Conservation (phyloP, 2,888 invertebrate species). For the Standfussiana lucernea region DNA sequence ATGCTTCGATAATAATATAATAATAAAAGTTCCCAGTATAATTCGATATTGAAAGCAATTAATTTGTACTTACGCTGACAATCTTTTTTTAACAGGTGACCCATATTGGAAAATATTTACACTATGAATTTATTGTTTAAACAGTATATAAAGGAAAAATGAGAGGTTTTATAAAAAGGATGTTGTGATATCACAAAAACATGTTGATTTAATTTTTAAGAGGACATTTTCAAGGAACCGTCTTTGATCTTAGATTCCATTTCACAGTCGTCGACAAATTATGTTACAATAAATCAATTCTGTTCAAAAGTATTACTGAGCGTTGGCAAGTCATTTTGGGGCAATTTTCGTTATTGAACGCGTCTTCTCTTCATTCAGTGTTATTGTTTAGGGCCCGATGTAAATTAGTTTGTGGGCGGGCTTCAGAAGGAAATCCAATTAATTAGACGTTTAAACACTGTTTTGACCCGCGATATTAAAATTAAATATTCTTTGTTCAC, state of each 20-base stretch:
- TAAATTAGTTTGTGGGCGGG: slow-evolving; percentile 80
- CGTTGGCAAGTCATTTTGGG: slow-evolving; percentile 78
- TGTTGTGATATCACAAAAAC: slow-evolving; percentile 13
- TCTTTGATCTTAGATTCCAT: slow-evolving; percentile 58
- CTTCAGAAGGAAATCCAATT: slow-evolving; percentile 79
- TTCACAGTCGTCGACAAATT: slow-evolving; percentile 70
- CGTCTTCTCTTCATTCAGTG: slow-evolving; percentile 80
- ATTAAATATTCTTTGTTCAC: slow-evolving; percentile 58
- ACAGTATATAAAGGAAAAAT: slow-evolving; percentile 18
- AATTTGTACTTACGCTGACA: neutral
- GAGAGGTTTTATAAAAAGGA: slow-evolving; percentile 2
- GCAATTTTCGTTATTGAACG: slow-evolving; percentile 82
- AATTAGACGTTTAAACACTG: slow-evolving; percentile 76
- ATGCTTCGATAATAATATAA: slow-evolving; percentile 13
- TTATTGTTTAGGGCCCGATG: slow-evolving; percentile 83
- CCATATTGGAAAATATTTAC: neutral
- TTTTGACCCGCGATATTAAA: slow-evolving; percentile 56
- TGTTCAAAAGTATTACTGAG: slow-evolving; percentile 70
- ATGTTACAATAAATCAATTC: slow-evolving; percentile 78
- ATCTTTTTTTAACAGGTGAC: slow-evolving; percentile 8
- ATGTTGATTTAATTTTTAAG: slow-evolving; percentile 29
- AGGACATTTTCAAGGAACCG: slow-evolving; percentile 19
- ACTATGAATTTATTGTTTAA: neutral
- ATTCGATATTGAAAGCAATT: slow-evolving; percentile 4
- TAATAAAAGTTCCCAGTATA: neutral